Evolutionary conservation across 2,113 vertebrate genomes (phyloP).

Genomic region (Nanorana parkeri): DNA sequence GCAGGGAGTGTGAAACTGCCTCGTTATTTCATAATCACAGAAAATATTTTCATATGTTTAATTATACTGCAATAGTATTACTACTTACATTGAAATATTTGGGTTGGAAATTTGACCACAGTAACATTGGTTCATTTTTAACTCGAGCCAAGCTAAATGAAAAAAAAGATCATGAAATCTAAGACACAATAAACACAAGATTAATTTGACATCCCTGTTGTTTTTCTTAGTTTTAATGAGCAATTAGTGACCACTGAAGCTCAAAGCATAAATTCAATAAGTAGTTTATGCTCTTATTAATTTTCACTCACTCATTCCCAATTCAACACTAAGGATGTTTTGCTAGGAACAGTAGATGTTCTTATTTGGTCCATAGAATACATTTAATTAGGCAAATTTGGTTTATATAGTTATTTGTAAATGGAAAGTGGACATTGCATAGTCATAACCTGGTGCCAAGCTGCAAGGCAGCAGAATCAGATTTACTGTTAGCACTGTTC

Average conservation of each 20-base stretch:
- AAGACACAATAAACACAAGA: not conserved
- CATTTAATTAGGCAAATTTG: no score
- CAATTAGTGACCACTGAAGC: conserved; percentile 4
- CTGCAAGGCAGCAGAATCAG: no score
- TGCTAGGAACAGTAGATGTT: not conserved
- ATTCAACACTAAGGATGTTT: not conserved
- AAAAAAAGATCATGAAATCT: not conserved
- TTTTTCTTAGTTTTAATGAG: conserved; percentile 16
- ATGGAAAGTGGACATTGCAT: no score
- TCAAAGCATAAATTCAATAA: not conserved
- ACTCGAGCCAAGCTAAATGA: not conserved
- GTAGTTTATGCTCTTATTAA: conserved; percentile 1
- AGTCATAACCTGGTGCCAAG: no score
- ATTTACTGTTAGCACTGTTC: no score
- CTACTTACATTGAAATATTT: no score
- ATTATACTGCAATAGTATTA: no score
- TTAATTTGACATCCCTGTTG: not conserved
- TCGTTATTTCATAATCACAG: no score
- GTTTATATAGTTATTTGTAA: no score
- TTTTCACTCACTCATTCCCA: not conserved
- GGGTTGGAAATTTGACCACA: not conserved
- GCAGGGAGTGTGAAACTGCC: no score
- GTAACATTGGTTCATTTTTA: not conserved
- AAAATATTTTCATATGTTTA: no score
- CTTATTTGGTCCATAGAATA: not conserved